Percentiles rank a stretch among this genome's conserved stretches.
Evolutionary conservation across 2,797 vertebrate species (phyloP).

Genomic region (Rhyacichthys aspro): DNA sequence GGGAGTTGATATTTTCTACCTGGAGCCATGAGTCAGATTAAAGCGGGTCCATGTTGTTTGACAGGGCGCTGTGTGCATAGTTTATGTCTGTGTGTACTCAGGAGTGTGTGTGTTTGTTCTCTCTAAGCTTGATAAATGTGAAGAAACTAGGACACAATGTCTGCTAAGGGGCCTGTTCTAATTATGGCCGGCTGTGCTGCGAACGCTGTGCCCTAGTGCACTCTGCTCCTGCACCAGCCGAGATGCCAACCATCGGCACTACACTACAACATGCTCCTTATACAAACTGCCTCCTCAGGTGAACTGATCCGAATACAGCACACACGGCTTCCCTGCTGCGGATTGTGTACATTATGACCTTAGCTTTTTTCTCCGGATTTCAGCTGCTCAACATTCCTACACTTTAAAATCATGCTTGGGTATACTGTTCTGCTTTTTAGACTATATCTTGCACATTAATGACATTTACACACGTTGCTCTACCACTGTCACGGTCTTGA

Average conservation of each 20-base stretch:
- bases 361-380: not conserved
- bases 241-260: conserved; percentile 1
- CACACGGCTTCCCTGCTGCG: not conserved
- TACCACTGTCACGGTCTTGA: not conserved
- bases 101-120: conserved; percentile 40
- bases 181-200: conserved; percentile 59
- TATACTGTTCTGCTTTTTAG: too few relatives aligned
- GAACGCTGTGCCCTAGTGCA: conserved; percentile 54
- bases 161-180: conserved; percentile 71
- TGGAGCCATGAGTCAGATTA: conserved; percentile 68
- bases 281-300: conserved; percentile 19
- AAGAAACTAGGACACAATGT: conserved; percentile 71
- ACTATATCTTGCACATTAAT: too few relatives aligned
- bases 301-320: conserved; percentile 5
- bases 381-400: too few relatives aligned
- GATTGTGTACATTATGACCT: conserved; percentile 18
- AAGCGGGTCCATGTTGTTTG: conserved; percentile 36
- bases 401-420: too few relatives aligned
- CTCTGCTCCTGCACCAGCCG: conserved; percentile 41
- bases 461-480: too few relatives aligned
- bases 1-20: conserved; percentile 69
- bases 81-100: conserved; percentile 20
- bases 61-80: conserved; percentile 9
- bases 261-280: conserved; percentile 13
- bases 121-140: conserved; percentile 48